Conservation (phyloP, 1,140 invertebrate species). For the Formica exsecta region DNA sequence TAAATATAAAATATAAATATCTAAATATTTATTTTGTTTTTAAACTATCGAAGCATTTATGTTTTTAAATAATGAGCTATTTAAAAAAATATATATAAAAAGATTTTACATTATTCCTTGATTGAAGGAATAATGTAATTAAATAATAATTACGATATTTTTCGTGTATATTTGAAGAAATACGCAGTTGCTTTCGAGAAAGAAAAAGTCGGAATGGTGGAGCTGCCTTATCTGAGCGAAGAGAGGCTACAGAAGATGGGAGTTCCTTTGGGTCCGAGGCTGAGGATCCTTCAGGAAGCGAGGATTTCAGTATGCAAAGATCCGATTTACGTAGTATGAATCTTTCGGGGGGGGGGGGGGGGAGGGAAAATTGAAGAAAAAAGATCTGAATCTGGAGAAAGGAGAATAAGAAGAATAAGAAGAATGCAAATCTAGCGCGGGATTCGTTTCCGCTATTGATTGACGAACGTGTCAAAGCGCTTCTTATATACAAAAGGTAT, state of each 20-base stretch:
- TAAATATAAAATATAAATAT: too few relatives aligned
- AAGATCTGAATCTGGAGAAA: background rate
- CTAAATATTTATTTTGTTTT: background rate
- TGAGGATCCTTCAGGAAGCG: conserved; percentile 96
- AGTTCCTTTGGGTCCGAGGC: conserved; percentile 94
- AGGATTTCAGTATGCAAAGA: conserved; percentile 90
- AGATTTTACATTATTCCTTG: background rate
- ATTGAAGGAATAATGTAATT: background rate
- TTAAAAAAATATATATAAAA: background rate
- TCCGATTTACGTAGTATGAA: conserved; percentile 84
- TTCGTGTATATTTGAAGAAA: conserved; percentile 88
- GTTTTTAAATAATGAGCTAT: background rate
- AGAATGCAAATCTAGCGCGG: background rate
- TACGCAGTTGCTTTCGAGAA: conserved; percentile 94
- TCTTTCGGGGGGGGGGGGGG: too few relatives aligned
- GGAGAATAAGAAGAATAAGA: conserved; percentile 11
- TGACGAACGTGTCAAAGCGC: conserved; percentile 11
- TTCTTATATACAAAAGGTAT: background rate
- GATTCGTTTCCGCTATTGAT: conserved; percentile 24
- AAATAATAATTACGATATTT: background rate
- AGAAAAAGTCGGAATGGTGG: conserved; percentile 96
- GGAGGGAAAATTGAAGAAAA: background rate
- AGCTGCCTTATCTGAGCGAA: conserved; percentile 96
- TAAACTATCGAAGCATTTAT: background rate
- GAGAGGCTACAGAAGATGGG: conserved; percentile 95